Base-by-base conservation (phyloP, 2,113 vertebrate genomes). In the Microtus ochrogaster region DNA sequence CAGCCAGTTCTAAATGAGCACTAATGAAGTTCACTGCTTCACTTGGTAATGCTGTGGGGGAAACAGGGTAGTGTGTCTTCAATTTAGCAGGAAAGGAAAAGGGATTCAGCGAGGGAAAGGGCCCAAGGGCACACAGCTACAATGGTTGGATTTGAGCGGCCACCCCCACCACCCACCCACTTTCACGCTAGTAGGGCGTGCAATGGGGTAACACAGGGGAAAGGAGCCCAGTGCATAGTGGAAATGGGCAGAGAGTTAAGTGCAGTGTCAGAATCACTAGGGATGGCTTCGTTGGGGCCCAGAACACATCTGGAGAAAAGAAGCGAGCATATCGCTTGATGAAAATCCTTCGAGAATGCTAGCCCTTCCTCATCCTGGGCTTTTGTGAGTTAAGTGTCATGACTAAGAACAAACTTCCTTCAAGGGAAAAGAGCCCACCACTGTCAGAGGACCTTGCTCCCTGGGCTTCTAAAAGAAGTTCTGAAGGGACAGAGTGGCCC, bases 401-500 rank as follows among this genome's bases (percentile, higher is more conserved):
- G 19, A 16, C 41, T 41, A 33, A 73, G 17, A 82, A 85, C 21
- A 47, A 44, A 5, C 5, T 28, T 55, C 11, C 16, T 30, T 36
- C 19, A 10, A 2, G 22, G 77, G 41, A 82, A 85, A 63, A 41
- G 70, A 90, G 70, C 63, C 61, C 12, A 33, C 28, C 63, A 44
- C 39, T 0, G 9, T 41, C 85, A 33, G 10, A 66, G 89, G 78
- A 17, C 55, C 16, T 11, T 33, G 7, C 65, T 82, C 26, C 90
- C 44, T 47, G 65, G 63, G 41, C n/a, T 95, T 55, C 68, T 95
- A 73, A 52, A 93, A 90, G 88, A 39, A 79, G 79, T 79, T 87
- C 10, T 39, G 70, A 89, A 91, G 89, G 4, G 4, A 77, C 30
- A 65, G 52, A 52, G 24, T 82, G 77, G 72, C n/a, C 52, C 47